Base-by-base conservation (phyloP, 37 sponge, comb jelly and placozoan genomes). In the Cladorhizidae sp. region DNA sequence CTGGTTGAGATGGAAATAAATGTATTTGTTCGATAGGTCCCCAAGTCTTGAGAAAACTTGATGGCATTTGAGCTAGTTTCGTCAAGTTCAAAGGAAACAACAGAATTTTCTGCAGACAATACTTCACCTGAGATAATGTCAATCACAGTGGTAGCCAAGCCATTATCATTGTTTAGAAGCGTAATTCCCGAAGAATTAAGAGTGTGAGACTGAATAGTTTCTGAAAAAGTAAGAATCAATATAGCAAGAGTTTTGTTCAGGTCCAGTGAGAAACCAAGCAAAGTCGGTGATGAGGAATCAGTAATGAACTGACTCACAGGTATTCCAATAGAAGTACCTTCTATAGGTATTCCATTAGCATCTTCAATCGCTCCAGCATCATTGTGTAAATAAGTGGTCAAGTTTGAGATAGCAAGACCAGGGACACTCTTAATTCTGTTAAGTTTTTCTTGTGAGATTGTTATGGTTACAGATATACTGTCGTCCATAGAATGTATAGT, bases 211-310 rank as follows among this genome's bases (percentile, higher is more conserved):
- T 74, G 79, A 51, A 96, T 79, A n/a, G 91, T 88, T 42, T 96
- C 93, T 52, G 91, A 85, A 77, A 96, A 96, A 28, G 87, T 89
- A 0, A 95, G 88, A 35, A 83, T 41, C 40, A 95, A 76, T 8
- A 35, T 77, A 26, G 78, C 76, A 37, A 67, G 31, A 40, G 56
- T 88, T 25, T 67, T 72, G 73, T 94, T 88, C 59, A 95, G 71
- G 45, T 92, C 83, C 35, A 96, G 84, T 35, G 61, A 40, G 45
- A 93, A 96, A 11, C 55, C 64, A 41, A 29, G 43, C 14, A 92
- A 59, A 43, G 64, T 45, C 17, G 97, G 97, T 32, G 71, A 75
- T 32, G 76, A 57, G 14, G 65, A 64, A 81, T 96, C 97, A 69
- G 72, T 36, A 7, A 64, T 83, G 71, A 82, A 93, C 25, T 36